Base-by-base conservation (phyloP, 2,113 vertebrate genomes). In the Argyrosomus japonicus region DNA sequence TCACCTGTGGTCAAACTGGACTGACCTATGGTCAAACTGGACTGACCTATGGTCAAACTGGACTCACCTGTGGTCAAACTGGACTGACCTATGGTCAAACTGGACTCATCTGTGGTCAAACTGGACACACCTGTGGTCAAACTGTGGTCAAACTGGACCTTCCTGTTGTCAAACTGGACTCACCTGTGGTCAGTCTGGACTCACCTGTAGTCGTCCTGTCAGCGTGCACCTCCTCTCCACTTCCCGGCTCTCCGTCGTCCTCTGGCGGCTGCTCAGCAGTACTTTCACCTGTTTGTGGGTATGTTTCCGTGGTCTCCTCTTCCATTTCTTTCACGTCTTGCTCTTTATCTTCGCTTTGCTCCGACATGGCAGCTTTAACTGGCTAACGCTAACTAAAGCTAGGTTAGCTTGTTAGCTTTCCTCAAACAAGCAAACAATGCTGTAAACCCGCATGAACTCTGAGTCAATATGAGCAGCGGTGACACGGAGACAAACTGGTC, bases 211-310 rank as follows among this genome's bases (percentile, higher is more conserved):
- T 29, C 7, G 2, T 18, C 6, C 58, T 18, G 8, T n/a, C 40
- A 1, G 3, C 17, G 11, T 32, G 15, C 23, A 0, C 11, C 48
- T 50, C 72, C n/a, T 77, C 73, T 53, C 17, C 27, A 0, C 14
- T 25, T 3, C 21, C 61, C 17, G 54, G 74, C 47, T 75, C 64
- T 65, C 25, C 47, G 72, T 82, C 73, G n/a, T 10, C 85, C 81
- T 70, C 81, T 78, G 25, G 65, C 19, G 78, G 67, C 23, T 51
- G 32, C 17, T 60, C 53, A 4, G 14, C 40, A 0, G 45, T 0
- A 21, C 2, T 1, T 23, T 15, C 68, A 2, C 19, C 77, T 0
- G 25, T 7, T 14, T 45, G 32, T 6, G 25, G 17, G 1, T 19
- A 43, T 27, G 18, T 21, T 3, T 50, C 50, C 29, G 12, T 7